These are phyloP conservation scores for Caenorhabditis parvicauda DNA, from an alignment of 2,888 invertebrate genomes.

Conservation along the genomic window DNA sequence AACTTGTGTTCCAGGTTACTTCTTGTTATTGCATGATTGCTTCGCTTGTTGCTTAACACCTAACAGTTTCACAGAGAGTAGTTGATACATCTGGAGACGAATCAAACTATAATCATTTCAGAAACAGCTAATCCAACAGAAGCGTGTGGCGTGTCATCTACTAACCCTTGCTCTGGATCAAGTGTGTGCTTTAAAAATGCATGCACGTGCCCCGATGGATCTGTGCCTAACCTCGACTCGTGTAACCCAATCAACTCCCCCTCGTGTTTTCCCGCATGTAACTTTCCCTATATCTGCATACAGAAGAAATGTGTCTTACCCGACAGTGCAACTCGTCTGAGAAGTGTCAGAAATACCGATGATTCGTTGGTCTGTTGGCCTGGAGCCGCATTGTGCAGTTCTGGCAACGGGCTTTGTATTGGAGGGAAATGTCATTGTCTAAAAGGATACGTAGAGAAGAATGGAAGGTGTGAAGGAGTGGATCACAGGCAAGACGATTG, in stretches of 20 bases:
- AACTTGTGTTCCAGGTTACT: conserved; percentile 60
- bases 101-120: too few relatives aligned
- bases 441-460: conserved; percentile 22
- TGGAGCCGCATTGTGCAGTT: conserved; percentile 34
- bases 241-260: too few relatives aligned
- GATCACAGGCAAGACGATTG: too few relatives aligned
- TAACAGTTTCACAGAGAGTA: too few relatives aligned
- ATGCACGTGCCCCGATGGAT: conserved; percentile 27
- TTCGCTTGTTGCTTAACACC: too few relatives aligned
- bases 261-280: conserved; percentile 20
- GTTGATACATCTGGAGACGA: too few relatives aligned
- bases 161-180: conserved; percentile 24
- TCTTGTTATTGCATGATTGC: conserved; percentile 8
- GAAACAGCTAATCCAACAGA: conserved; percentile 21
- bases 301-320: conserved; percentile 19
- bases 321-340: conserved; percentile 13
- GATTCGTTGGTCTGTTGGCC: conserved; percentile 28
- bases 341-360: conserved; percentile 2
- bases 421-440: conserved; percentile 42
- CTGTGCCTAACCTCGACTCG: conserved; percentile 18
- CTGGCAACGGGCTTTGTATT: conserved; percentile 42
- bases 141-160: conserved; percentile 20
- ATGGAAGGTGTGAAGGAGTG: conserved; percentile 24
- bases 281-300: conserved; percentile 19
- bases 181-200: conserved; percentile 28